Evolutionary conservation across 2,888 invertebrate genomes (phyloP).

Genomic region (Nysson spinosus): DNA sequence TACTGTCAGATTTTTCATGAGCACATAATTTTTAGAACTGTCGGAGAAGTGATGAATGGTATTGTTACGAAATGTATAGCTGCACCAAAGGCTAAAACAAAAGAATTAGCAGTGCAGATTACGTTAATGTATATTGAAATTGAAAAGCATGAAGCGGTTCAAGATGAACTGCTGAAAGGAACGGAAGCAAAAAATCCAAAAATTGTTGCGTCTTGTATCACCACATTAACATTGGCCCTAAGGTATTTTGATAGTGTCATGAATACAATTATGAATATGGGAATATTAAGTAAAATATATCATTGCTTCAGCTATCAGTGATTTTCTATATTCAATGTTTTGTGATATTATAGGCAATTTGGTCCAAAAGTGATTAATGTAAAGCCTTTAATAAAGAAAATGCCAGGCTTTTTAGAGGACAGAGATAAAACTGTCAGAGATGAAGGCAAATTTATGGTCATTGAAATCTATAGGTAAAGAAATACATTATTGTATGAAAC

Average conservation of each 20-base stretch:
- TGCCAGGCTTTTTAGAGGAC: constrained; percentile 90
- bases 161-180: constrained; percentile 95
- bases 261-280: background rate
- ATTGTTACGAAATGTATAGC: constrained; percentile 95
- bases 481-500: no score
- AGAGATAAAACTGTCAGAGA: constrained; percentile 95
- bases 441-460: constrained; percentile 92
- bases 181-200: constrained; percentile 98
- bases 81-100: constrained; percentile 93
- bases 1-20: background rate
- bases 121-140: constrained; percentile 96
- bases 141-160: constrained; percentile 93
- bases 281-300: background rate
- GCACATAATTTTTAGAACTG: constrained; percentile 80
- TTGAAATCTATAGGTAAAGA: constrained; percentile 90
- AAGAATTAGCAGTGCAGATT: constrained; percentile 93
- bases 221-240: constrained; percentile 86
- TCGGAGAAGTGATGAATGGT: constrained; percentile 92
- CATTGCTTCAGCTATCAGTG: background rate
- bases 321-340: background rate
- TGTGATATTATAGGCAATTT: constrained; percentile 83
- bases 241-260: constrained; percentile 73
- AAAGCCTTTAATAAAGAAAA: constrained; percentile 93
- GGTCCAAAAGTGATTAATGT: constrained; percentile 94
- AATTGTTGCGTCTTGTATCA: constrained; percentile 91